phyloP scores from a whole-genome alignment of 2,113 vertebrate species.

The Cathartes aura region DNA sequence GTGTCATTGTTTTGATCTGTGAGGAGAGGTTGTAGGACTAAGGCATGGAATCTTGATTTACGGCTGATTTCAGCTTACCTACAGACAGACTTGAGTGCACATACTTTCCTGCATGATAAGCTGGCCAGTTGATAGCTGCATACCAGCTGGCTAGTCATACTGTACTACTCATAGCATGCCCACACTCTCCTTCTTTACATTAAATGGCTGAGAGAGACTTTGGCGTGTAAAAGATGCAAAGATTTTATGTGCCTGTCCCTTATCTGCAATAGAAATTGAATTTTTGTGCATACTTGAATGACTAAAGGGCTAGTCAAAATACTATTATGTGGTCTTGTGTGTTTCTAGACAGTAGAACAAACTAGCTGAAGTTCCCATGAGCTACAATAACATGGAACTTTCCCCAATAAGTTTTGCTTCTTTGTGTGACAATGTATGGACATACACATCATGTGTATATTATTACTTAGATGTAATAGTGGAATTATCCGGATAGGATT shows the following conservation, averaged over 20 bases:
- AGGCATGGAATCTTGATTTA: neutral
- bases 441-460: neutral
- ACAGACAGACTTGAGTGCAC: neutral
- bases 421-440: neutral
- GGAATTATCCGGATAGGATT: neutral
- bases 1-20: neutral
- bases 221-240: neutral
- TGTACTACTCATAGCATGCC: neutral
- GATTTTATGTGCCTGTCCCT: neutral
- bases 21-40: neutral
- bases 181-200: neutral
- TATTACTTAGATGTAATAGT: neutral
- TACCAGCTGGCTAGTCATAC: neutral
- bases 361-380: neutral
- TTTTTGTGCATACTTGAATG: neutral
- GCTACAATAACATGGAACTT: rapidly evolving
- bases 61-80: neutral
- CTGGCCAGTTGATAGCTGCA: neutral
- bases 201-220: neutral
- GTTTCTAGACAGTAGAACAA: neutral
- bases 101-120: neutral
- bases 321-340: rapidly evolving
- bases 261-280: neutral
- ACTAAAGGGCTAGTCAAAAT: neutral
- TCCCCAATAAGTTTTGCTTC: neutral